phyloP scores from a whole-genome alignment of 2,888 invertebrate species.

The Drosophila rellima region DNA sequence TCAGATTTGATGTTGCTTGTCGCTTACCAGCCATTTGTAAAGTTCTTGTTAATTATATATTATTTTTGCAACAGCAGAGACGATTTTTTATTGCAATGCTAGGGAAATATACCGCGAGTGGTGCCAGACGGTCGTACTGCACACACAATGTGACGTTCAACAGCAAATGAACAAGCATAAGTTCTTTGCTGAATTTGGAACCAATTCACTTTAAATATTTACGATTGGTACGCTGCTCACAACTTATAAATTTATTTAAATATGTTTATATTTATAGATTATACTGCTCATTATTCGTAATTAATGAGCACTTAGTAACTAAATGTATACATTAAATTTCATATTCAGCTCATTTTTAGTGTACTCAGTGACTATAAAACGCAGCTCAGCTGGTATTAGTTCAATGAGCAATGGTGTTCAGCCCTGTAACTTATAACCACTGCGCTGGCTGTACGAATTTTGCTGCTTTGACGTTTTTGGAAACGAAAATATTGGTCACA shows the following conservation, averaged over 20 bases:
- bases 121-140: background rate
- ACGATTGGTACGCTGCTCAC: background rate
- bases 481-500: slow-evolving; percentile 25
- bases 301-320: too few relatives aligned
- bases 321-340: too few relatives aligned
- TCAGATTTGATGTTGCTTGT: slow-evolving; percentile 90
- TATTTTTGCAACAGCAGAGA: background rate
- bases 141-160: slow-evolving; percentile 1
- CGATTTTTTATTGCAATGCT: slow-evolving; percentile 13
- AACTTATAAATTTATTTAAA: background rate
- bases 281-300: too few relatives aligned
- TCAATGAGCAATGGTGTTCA: background rate
- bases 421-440: slow-evolving; percentile 34
- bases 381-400: background rate
- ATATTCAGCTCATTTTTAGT: background rate
- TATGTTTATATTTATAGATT: too few relatives aligned
- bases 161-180: slow-evolving; percentile 1
- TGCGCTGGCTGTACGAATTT: slow-evolving; percentile 44
- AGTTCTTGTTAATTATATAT: background rate
- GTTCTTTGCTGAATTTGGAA: background rate
- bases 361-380: background rate
- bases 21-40: slow-evolving; percentile 90
- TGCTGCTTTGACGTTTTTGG: slow-evolving; percentile 32
- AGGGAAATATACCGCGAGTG: background rate
- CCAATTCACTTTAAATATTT: background rate